Evolutionary conservation across 2,888 invertebrate species (phyloP).

Genomic region (Gortyna flavago): DNA sequence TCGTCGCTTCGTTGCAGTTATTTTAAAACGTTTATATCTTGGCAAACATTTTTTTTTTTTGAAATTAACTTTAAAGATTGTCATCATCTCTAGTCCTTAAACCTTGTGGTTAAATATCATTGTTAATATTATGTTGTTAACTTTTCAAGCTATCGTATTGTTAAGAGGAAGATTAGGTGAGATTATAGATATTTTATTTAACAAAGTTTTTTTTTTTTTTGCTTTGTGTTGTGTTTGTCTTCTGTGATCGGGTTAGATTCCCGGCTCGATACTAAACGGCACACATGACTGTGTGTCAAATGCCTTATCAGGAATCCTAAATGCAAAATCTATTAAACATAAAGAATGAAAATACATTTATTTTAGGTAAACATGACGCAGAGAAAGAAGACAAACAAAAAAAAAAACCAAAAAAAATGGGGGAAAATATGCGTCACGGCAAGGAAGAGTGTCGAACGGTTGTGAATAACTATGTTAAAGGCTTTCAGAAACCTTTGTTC

Average conservation of each 20-base stretch:
- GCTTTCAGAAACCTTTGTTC: background rate
- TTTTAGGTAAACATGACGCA: background rate
- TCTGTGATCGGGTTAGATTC: background rate
- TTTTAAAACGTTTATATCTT: too few species aligned
- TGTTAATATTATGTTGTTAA: background rate
- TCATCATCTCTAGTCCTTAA: too few species aligned
- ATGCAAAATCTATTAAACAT: background rate
- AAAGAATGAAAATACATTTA: background rate
- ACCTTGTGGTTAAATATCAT: background rate
- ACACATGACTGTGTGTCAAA: background rate
- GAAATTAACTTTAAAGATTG: too few species aligned
- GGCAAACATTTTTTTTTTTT: too few species aligned
- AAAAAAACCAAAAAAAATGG: background rate
- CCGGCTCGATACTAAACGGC: background rate
- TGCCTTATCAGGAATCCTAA: background rate
- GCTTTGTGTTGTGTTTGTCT: background rate
- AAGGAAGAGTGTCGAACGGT: background rate
- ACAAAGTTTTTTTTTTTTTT: background rate
- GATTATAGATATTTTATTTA: background rate
- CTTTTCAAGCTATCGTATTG: conserved; percentile 82
- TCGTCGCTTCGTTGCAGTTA: too few species aligned
- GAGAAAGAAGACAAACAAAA: background rate
- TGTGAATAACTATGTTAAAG: background rate
- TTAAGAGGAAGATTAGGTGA: conserved; percentile 81
- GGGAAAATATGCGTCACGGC: background rate